Percentiles rank a stretch among this genome's conserved stretches.
These are phyloP conservation scores for Abrostola tripartita DNA, from an alignment of 2,888 invertebrate genomes.

Conservation along the genomic window DNA sequence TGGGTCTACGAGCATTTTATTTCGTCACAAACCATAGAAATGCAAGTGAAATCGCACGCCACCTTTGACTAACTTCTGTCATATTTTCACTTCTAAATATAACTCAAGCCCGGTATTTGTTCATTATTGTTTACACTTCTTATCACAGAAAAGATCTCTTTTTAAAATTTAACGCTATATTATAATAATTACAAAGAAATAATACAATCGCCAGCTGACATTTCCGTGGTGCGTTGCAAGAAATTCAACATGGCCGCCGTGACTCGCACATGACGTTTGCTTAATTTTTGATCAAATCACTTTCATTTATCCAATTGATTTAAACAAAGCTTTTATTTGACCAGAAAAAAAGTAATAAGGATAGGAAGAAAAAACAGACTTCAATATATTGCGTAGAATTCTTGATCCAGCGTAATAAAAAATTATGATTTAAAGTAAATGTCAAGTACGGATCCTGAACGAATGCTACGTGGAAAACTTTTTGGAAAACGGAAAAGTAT, in stretches of 20 bases:
- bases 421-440: constrained; percentile 15
- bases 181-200: constrained; percentile 78
- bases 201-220: constrained; percentile 87
- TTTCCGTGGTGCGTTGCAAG: constrained; percentile 87
- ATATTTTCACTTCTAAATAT: constrained; percentile 77
- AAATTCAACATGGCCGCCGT: constrained; percentile 88
- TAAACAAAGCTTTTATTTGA: neutral
- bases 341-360: neutral
- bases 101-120: constrained; percentile 62
- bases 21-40: constrained; percentile 86
- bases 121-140: constrained; percentile 60
- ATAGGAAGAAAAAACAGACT: constrained; percentile 5
- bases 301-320: constrained; percentile 28
- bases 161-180: constrained; percentile 68
- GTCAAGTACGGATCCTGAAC: constrained; percentile 63
- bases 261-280: constrained; percentile 83
- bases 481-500: constrained; percentile 51
- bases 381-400: no score
- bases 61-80: constrained; percentile 81
- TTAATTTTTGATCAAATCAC: constrained; percentile 63
- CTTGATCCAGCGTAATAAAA: constrained; percentile 1
- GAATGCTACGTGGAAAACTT: constrained; percentile 72
- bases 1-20: constrained; percentile 79
- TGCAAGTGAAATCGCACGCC: constrained; percentile 86
- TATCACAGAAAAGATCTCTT: constrained; percentile 68